Evolutionary conservation across 1,140 invertebrate genomes (phyloP).

Genomic region (Lysiphlebus fabarum): DNA sequence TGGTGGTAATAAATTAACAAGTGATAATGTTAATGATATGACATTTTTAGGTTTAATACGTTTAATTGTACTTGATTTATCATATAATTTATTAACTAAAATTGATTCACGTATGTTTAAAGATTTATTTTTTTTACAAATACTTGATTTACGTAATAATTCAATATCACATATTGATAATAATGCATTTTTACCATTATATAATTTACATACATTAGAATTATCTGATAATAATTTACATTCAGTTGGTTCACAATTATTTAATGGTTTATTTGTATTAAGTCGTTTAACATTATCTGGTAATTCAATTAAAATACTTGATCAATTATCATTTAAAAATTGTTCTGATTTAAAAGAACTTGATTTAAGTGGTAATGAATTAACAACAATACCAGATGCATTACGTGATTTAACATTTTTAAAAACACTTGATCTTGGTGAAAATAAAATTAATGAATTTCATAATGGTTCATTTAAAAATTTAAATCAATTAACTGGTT

Average conservation of each 20-base stretch:
- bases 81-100: conserved; percentile 76
- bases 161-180: conserved; percentile 82
- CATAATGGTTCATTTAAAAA: conserved; percentile 80
- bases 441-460: conserved; percentile 79
- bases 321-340: conserved; percentile 83
- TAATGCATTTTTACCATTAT: conserved; percentile 79
- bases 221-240: conserved; percentile 81
- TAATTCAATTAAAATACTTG: conserved; percentile 77
- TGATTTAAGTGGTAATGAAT: conserved; percentile 81
- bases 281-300: conserved; percentile 81
- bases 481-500: conserved; percentile 76
- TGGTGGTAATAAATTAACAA: conserved; percentile 80
- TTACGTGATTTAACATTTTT: conserved; percentile 77
- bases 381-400: conserved; percentile 77
- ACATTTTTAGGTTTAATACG: conserved; percentile 81
- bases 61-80: conserved; percentile 80
- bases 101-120: conserved; percentile 83
- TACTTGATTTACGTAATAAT: conserved; percentile 83
- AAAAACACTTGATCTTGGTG: conserved; percentile 81
- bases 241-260: conserved; percentile 74
- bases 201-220: conserved; percentile 83
- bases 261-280: conserved; percentile 81
- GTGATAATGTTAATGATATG: conserved; percentile 75
- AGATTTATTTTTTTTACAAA: conserved; percentile 82
- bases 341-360: conserved; percentile 87